Base-by-base conservation (phyloP, 2,113 vertebrate species). In the Spizaetus ornatus region DNA sequence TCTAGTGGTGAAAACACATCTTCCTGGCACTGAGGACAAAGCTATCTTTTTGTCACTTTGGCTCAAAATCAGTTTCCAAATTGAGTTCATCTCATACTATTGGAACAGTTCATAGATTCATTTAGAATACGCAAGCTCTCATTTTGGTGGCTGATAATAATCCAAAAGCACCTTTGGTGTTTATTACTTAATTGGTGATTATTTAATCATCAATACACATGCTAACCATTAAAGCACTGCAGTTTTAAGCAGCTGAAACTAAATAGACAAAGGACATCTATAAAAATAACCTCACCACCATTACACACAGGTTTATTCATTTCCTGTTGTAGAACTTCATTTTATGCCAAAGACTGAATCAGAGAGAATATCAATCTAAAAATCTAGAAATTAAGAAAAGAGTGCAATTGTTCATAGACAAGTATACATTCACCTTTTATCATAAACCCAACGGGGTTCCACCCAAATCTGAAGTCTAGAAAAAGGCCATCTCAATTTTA, bases 41-140 rank as follows among this genome's bases (percentile, higher is more conserved):
- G 65, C 48, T 47, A 76, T 55, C 61, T 55, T 82, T 92, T 87
- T 93, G 70, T 71, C 55, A 13, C 53, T 88, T 78, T 86, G 86
- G 81, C 93, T 94, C 69, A 67, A 89, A 94, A 89, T 50, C 69
- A 47, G 65, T 71, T 95, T 87, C 91, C 32, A 94, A 86, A 87
- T 43, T n/a, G 53, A 82, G 87, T 93, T 78, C 70, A 79, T 43
- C 73, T 85, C 16, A 10, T 62, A 63, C 27, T 89, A 93, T 7
- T 87, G 81, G 84, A 91, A 31, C 47, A 67, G 36, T 82, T 87
- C 53, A 74, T 3, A 72, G 53, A 76, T 74, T 67, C 16, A 55
- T 63, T 82, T 52, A 79, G 61, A 94, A 62, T 14, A 62, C 0
- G 5, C 16, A 85, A 43, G 78, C 38, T 62, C 52, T 55, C 81